Percentiles rank a stretch among this genome's conserved stretches.
These are phyloP conservation scores for Aurelia sp. DNA, from an alignment of 30 jellyfish, hydroid and myxozoan species.

Conservation along the genomic window DNA sequence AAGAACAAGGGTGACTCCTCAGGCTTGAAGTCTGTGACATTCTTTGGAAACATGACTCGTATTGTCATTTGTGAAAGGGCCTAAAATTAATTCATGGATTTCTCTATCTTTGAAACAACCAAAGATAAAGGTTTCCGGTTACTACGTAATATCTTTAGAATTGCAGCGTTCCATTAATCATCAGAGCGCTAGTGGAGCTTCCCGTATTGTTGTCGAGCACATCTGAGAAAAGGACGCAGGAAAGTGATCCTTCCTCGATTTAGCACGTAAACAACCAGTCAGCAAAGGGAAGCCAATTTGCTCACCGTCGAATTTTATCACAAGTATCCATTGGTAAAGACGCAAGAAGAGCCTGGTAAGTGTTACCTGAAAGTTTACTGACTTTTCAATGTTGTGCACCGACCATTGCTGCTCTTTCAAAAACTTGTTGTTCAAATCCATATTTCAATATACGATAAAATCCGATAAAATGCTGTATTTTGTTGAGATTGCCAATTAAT, in stretches of 20 bases:
- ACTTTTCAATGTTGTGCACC: too few relatives aligned
- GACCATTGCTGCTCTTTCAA: too few relatives aligned
- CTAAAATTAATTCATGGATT: conserved; percentile 37
- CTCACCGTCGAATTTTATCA: too few relatives aligned
- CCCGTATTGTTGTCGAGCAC: conserved; percentile 42
- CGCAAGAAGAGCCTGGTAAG: too few relatives aligned
- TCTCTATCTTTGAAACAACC: conserved; percentile 24
- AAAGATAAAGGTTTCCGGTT: conserved; percentile 67
- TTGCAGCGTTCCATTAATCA: conserved; percentile 50
- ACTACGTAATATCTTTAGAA: conserved; percentile 32
- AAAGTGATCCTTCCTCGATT: conserved; percentile 15
- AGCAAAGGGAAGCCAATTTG: too few relatives aligned
- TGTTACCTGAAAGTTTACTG: too few relatives aligned
- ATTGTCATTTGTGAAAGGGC: conserved; percentile 38
- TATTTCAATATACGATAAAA: too few relatives aligned
- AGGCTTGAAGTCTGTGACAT: conserved; percentile 65
- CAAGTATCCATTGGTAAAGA: too few relatives aligned
- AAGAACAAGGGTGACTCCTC: conserved; percentile 59
- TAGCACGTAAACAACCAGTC: background rate
- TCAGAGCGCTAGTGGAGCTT: conserved; percentile 1
- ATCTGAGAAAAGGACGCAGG: conserved; percentile 54
- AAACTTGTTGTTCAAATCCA: too few relatives aligned
- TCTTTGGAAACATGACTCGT: conserved; percentile 38
- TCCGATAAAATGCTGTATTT: too few relatives aligned
- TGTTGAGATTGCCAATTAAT: too few relatives aligned